Evolutionary conservation across 2,797 vertebrate species (phyloP).

Genomic region (Podarcis lilfordi): DNA sequence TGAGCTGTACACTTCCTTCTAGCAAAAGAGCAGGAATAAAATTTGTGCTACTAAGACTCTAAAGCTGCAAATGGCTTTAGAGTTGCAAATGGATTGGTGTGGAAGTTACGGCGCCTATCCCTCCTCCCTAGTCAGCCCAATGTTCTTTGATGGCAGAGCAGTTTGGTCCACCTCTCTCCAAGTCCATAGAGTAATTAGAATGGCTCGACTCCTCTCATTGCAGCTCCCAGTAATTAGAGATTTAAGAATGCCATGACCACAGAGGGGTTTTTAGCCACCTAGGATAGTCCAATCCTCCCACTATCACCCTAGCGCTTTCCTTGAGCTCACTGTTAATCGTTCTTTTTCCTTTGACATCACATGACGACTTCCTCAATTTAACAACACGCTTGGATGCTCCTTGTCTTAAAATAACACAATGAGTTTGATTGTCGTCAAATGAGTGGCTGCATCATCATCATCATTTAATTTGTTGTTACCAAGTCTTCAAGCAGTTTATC

Average conservation of each 20-base stretch:
- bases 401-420: background rate
- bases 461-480: no score
- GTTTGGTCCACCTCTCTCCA: background rate
- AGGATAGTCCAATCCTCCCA: background rate
- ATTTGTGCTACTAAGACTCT: background rate
- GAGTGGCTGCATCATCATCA: no score
- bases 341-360: background rate
- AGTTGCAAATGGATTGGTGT: background rate
- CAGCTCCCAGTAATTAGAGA: background rate
- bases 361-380: background rate
- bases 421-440: background rate
- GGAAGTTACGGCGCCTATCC: background rate
- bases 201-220: background rate
- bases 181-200: background rate
- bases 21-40: background rate
- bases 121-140: background rate
- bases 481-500: no score
- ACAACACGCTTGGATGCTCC: background rate
- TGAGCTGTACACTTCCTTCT: background rate
- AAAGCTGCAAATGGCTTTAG: background rate
- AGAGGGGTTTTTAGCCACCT: background rate
- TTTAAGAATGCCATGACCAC: background rate
- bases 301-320: background rate
- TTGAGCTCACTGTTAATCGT: background rate
- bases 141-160: background rate